Percentiles rank a stretch among this genome's conserved stretches.
These are phyloP conservation scores for Gryllus longicercus DNA, from an alignment of 2,888 invertebrate species.

Conservation along the genomic window DNA sequence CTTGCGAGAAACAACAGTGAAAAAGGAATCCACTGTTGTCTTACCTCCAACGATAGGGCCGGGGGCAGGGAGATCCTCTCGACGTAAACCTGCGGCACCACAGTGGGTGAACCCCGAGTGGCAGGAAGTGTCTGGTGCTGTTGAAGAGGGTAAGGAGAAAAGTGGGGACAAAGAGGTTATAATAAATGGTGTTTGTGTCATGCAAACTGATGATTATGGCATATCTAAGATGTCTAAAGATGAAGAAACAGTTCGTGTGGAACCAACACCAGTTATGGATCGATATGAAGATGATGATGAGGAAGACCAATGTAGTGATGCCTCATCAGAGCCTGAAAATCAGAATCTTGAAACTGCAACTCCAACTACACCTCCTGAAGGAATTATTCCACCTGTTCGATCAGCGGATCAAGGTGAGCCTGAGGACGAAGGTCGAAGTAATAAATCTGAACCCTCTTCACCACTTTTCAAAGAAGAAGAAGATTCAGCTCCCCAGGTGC, in stretches of 20 bases:
- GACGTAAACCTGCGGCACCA: conserved; percentile 92
- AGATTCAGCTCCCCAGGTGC: neutral
- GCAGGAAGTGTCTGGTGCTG: conserved; percentile 58
- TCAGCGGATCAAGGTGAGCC: neutral
- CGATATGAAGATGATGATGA: conserved; percentile 51
- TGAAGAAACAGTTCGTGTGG: conserved; percentile 71
- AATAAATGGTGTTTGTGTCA: conserved; percentile 90
- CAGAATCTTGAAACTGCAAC: neutral
- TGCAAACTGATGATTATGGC: conserved; percentile 71
- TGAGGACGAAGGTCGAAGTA: conserved; percentile 27
- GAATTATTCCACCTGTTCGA: neutral
- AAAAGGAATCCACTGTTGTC: conserved; percentile 38
- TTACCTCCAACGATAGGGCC: conserved; percentile 40
- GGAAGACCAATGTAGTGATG: conserved; percentile 40
- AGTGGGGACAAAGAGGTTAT: conserved; percentile 66
- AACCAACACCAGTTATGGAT: conserved; percentile 70
- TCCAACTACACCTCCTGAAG: neutral
- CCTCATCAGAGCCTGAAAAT: conserved; percentile 28
- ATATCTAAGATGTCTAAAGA: conserved; percentile 46
- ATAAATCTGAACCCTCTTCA: conserved; percentile 31
- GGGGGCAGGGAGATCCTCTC: conserved; percentile 54
- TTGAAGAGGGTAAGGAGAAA: conserved; percentile 33
- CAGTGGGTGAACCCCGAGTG: conserved; percentile 97
- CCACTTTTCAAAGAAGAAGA: conserved; percentile 40
- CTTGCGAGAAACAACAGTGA: conserved; percentile 40